Evolutionary conservation across 1,140 invertebrate species (phyloP), one percentile per base, ranked within the genome.

Genomic region (Anagrus nilaparvatae): DNA sequence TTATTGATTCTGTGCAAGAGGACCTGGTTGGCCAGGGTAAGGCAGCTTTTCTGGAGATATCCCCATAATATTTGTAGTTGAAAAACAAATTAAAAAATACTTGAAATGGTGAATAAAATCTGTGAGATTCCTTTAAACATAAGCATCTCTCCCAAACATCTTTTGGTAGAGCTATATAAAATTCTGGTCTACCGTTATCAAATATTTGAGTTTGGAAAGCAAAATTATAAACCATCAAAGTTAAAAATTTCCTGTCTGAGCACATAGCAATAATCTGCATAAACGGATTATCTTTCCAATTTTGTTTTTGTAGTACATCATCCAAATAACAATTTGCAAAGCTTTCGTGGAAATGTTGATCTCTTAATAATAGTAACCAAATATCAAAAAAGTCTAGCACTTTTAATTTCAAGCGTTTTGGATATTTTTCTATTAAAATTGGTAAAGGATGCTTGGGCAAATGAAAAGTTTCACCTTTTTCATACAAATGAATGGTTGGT

Each of bases 81-180:
- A 67, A 65, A 25, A 63, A 35, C 7, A 40, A 30, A 39, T 59
- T 43, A 41, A 63, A 55, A 12, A 61, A 37, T 3, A 59, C 23
- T 18, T 16, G 27, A 14, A n/a, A 34, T 12, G 19, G 40, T 12
- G 13, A 19, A 10, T 47, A 47, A 34, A 25, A 32, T 39, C 28
- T 9, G 2, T 9, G 8, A 3, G 8, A 2, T 14, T 27, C n/a
- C n/a, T 31, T 25, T 13, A 9, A 18, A 3, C 14, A 29, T n/a
- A 1, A 18, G 14, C 16, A 5, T 29, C 63, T 60, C 18, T 36
- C 1, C 50, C 51, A 59, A 5, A 54, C 5, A 0, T 35, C 41
- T 14, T 54, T 49, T 24, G 37, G 2, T 32, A 62, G 2, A 1
- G 43, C 43, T 0, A 56, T 8, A 31, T 55, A 62, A 17, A 65